Percentiles rank a stretch among this genome's conserved stretches.
Evolutionary conservation across 1,140 invertebrate species (phyloP).

Genomic region (Dendrolimus punctatus): DNA sequence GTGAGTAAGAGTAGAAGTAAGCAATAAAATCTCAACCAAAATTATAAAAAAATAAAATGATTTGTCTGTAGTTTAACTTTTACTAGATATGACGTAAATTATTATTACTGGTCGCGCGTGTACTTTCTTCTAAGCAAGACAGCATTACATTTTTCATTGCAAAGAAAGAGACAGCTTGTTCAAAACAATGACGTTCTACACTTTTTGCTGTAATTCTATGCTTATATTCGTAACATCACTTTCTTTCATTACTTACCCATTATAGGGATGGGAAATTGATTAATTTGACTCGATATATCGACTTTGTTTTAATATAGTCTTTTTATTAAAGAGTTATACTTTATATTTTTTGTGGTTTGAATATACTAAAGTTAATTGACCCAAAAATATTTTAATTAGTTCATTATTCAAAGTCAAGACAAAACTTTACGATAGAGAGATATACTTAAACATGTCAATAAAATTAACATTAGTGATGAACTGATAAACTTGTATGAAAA

Average conservation of each 20-base stretch:
- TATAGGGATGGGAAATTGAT: background rate
- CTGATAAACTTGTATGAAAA: too few species aligned
- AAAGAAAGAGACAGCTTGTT: conserved; percentile 30
- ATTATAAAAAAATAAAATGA: background rate
- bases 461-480: too few species aligned
- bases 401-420: too few species aligned
- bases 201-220: conserved; percentile 34
- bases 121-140: conserved; percentile 57
- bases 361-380: too few species aligned
- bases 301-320: too few species aligned
- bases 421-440: too few species aligned
- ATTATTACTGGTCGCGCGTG: conserved; percentile 31
- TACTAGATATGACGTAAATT: conserved; percentile 52
- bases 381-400: too few species aligned
- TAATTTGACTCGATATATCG: conserved; percentile 3
- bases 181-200: conserved; percentile 38
- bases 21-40: too few species aligned
- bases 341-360: too few species aligned
- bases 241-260: conserved; percentile 46
- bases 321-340: too few species aligned
- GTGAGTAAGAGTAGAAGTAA: too few species aligned
- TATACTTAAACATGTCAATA: too few species aligned
- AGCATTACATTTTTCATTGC: conserved; percentile 8
- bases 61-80: conserved; percentile 15
- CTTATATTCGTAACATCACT: conserved; percentile 40